A percentile compares a stretch with the other conserved stretches of the same genome.
phyloP scores from a whole-genome alignment of 1,140 invertebrate genomes.

The Meloidogyne chitwoodi region DNA sequence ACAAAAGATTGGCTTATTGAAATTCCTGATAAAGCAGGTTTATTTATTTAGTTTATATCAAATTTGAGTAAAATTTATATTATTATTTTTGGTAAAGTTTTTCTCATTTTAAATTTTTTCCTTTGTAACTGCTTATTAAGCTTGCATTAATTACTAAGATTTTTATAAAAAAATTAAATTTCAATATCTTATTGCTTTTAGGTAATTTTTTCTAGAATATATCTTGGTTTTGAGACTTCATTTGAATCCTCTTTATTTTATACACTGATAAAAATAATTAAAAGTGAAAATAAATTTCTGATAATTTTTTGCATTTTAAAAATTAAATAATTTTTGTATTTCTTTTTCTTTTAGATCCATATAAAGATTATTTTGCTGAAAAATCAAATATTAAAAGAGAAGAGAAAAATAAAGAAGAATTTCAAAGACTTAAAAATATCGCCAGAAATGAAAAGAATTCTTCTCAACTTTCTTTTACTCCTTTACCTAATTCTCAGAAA shows the following conservation, averaged over 20 bases:
- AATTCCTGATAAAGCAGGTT: constrained; percentile 80
- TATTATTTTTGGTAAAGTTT: background rate
- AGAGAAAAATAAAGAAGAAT: constrained; percentile 86
- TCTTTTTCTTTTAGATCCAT: constrained; percentile 67
- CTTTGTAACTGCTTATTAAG: too few relatives aligned
- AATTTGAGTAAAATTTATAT: background rate
- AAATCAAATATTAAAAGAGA: constrained; percentile 76
- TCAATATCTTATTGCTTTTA: too few relatives aligned
- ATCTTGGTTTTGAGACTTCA: too few relatives aligned
- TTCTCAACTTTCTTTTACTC: background rate
- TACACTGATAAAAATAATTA: too few relatives aligned
- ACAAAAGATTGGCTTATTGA: constrained; percentile 90
- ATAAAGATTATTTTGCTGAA: constrained; percentile 81
- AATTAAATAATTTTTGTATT: background rate
- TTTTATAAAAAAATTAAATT: too few relatives aligned
- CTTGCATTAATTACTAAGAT: too few relatives aligned
- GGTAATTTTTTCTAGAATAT: too few relatives aligned
- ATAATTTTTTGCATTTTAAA: background rate
- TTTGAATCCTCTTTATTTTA: too few relatives aligned
- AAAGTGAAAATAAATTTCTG: too few relatives aligned
- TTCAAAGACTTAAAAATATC: constrained; percentile 85
- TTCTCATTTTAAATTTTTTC: too few relatives aligned
- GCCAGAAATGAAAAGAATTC: constrained; percentile 62
- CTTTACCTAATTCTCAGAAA: background rate
- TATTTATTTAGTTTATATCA: background rate